Evolutionary conservation across 2,113 vertebrate species (phyloP), one percentile per base, ranked within the genome.

Genomic region (Megalops atlanticus): DNA sequence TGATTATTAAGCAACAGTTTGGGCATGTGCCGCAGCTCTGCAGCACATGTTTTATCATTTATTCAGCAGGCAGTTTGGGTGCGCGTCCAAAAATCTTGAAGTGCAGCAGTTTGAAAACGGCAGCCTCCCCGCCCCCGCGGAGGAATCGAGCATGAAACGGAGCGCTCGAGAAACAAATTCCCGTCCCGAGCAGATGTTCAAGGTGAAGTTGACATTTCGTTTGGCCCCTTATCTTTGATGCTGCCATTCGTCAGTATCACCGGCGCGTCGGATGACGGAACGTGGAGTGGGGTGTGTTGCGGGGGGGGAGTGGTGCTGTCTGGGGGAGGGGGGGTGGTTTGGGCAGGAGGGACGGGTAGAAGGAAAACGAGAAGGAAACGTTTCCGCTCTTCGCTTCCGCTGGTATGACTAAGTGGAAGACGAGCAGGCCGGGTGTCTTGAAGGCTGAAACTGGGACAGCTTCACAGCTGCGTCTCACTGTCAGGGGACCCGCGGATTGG

Each of bases 381-480:
- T 45, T 73, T 39, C 45, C 15, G 49, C n/a, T 38, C 74, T 70
- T 78, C 69, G 40, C 47, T n/a, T 58, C 83, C 82, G 82, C 88
- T 86, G 87, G 84, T 90, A 86, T 83, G 81, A 86, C 80, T 90
- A 87, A 89, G 85, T 87, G 81, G 74, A 80, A 87, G 84, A 82
- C 41, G 16, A 84, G 85, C 82, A 78, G 79, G 82, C 89, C 68
- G 84, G 86, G 75, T 84, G n/a, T 88, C 82, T 87, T 76, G 85
- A 87, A 85, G 84, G 85, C 86, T 89, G 89, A 88, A 94, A 92
- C 89, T 94, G 92, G 93, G 92, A 91, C 93, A 93, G 84, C 87
- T 84, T 77, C 89, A 92, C 93, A 94, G 91, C 92, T 94, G 92
- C 91, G 92, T 87, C 90, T 86, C 54, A 83, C 86, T 47, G 87